Evolutionary conservation across 2,797 vertebrate species (phyloP).

Genomic region (Gambusia yucatana): DNA sequence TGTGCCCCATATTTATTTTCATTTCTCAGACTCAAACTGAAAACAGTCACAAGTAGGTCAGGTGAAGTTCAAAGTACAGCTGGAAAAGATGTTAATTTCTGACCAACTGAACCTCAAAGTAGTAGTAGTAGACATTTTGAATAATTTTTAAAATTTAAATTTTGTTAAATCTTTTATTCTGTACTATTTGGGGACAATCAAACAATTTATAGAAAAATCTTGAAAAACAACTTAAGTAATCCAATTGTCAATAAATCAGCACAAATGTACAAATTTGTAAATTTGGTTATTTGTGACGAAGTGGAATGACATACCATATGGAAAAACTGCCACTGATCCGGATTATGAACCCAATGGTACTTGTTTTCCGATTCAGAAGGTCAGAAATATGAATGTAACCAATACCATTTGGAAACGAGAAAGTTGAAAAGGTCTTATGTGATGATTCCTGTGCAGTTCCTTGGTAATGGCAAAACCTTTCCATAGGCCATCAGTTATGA

Average conservation of each 20-base stretch:
- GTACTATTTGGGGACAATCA: neutral
- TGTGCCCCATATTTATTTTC: slow-evolving; percentile 20
- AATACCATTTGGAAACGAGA: neutral
- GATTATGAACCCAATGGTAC: neutral
- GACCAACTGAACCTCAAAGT: neutral
- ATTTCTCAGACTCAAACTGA: slow-evolving; percentile 8
- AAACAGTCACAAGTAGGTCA: neutral
- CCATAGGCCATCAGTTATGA: neutral
- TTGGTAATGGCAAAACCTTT: neutral
- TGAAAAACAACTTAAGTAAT: neutral
- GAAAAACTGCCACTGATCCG: neutral
- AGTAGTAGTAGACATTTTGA: neutral
- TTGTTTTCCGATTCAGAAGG: neutral
- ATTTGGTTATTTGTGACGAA: neutral
- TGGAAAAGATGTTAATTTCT: neutral
- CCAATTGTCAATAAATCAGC: neutral
- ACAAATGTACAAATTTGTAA: neutral
- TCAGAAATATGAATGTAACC: neutral
- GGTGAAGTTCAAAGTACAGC: neutral
- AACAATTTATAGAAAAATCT: neutral
- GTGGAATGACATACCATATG: neutral
- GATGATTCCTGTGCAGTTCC: neutral
- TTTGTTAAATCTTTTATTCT: neutral
- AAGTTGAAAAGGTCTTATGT: neutral
- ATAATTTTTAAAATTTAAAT: neutral